Conservation (phyloP, 2,888 invertebrate species). For the Incurvaria masculella region DNA sequence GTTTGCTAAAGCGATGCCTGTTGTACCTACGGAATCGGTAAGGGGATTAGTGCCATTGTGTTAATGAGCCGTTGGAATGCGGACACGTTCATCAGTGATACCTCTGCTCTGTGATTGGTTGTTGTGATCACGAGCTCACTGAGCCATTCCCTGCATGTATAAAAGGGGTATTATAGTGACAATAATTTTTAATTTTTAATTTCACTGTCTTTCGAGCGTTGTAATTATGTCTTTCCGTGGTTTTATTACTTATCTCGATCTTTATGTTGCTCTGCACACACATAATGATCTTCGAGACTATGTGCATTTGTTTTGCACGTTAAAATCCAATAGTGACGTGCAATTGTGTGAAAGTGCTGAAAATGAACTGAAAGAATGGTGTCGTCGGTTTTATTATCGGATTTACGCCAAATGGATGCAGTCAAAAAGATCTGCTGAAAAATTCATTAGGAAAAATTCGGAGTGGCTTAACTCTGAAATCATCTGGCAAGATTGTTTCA, state of each 20-base stretch:
- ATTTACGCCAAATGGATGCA: slow-evolving; percentile 1
- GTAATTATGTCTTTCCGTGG: background rate
- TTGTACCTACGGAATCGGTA: too few relatives aligned
- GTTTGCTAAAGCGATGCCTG: too few relatives aligned
- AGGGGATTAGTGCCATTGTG: too few relatives aligned
- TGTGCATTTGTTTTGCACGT: background rate
- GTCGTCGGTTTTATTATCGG: slow-evolving; percentile 1
- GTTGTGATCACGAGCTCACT: too few relatives aligned
- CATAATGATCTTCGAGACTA: background rate
- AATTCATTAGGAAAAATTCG: background rate
- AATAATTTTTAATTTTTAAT: too few relatives aligned
- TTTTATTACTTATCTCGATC: background rate
- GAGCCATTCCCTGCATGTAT: too few relatives aligned
- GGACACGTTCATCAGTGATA: too few relatives aligned
- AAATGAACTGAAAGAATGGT: background rate
- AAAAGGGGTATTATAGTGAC: too few relatives aligned
- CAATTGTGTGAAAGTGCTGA: slow-evolving; percentile 1
- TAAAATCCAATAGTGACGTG: background rate
- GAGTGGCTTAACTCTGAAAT: background rate
- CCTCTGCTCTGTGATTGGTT: too few relatives aligned
- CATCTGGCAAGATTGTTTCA: background rate
- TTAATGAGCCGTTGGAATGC: too few relatives aligned
- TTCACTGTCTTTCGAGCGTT: background rate
- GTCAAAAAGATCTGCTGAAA: background rate
- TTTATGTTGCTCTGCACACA: background rate